phyloP scores from a whole-genome alignment of 1,140 invertebrate genomes.

The Acromyrmex echinatior region DNA sequence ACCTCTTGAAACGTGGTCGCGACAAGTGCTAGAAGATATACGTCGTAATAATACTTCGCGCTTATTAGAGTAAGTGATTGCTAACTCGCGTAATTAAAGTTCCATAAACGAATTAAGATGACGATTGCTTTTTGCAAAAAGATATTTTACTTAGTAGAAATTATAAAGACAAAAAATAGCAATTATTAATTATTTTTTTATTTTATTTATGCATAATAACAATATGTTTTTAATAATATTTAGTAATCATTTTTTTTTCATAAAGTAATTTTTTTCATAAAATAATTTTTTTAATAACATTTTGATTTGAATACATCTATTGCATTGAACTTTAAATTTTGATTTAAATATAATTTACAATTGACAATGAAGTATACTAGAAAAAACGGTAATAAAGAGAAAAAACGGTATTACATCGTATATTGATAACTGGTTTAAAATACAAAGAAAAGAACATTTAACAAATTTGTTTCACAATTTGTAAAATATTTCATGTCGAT shows the following conservation, averaged over 20 bases:
- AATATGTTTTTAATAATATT: neutral
- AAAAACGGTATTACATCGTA: neutral
- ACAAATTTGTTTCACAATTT: neutral
- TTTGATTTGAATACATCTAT: neutral
- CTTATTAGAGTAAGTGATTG: neutral
- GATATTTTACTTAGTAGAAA: neutral
- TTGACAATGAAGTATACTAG: neutral
- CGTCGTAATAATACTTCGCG: neutral
- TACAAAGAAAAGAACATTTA: neutral
- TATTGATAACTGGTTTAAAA: slow-evolving; percentile 6
- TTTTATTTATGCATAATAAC: neutral
- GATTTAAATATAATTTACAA: neutral
- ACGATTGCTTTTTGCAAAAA: neutral
- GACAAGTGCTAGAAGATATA: neutral
- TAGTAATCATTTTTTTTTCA: neutral
- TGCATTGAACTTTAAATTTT: neutral
- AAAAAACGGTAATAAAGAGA: neutral
- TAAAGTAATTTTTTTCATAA: no score
- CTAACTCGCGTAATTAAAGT: neutral
- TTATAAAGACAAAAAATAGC: neutral
- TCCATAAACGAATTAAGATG: neutral
- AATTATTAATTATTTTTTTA: neutral
- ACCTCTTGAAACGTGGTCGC: neutral
- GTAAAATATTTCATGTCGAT: neutral
- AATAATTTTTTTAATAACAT: neutral